These are phyloP conservation scores for Limnephilus rhombicus DNA, from an alignment of 2,888 invertebrate genomes.

Conservation along the genomic window DNA sequence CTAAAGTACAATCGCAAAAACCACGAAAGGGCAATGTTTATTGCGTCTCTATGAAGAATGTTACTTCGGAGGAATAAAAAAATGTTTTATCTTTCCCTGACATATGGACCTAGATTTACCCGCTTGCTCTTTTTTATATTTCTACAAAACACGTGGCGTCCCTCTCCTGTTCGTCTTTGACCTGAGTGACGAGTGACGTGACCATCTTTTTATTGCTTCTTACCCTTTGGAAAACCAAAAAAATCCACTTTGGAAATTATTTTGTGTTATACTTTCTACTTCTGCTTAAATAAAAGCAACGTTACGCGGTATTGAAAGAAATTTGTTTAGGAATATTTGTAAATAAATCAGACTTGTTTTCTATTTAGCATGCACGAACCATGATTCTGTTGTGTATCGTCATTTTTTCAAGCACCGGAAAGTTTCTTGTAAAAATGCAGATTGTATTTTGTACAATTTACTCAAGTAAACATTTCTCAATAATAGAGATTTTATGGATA, in stretches of 20 bases:
- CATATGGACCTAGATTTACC: slow-evolving; percentile 37
- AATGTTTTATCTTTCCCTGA: slow-evolving; percentile 45
- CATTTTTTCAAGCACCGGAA: not conserved
- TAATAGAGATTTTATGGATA: not conserved
- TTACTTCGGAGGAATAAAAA: slow-evolving; percentile 40
- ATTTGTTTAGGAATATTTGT: not conserved
- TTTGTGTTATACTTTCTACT: not conserved
- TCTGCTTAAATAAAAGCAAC: not conserved
- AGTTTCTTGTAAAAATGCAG: not conserved
- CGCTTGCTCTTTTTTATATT: slow-evolving; percentile 34
- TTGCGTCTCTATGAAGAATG: slow-evolving; percentile 44
- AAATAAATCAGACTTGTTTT: not conserved
- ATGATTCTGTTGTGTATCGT: not conserved
- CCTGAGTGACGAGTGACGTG: slow-evolving; percentile 58
- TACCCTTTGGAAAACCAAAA: slow-evolving; percentile 52
- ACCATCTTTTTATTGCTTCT: slow-evolving; percentile 58
- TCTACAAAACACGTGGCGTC: slow-evolving; percentile 26
- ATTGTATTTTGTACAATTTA: not conserved
- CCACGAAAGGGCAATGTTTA: slow-evolving; percentile 27
- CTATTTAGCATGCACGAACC: not conserved
- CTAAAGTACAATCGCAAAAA: not conserved
- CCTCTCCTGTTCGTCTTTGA: slow-evolving; percentile 30
- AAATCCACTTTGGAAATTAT: slow-evolving; percentile 12
- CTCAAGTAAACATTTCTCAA: not conserved
- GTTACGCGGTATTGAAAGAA: not conserved